A percentile compares a stretch with the other conserved stretches of the same genome.
These are phyloP conservation scores for Aselliscus stoliczkanus DNA, from an alignment of 2,797 vertebrate genomes.

Conservation along the genomic window DNA sequence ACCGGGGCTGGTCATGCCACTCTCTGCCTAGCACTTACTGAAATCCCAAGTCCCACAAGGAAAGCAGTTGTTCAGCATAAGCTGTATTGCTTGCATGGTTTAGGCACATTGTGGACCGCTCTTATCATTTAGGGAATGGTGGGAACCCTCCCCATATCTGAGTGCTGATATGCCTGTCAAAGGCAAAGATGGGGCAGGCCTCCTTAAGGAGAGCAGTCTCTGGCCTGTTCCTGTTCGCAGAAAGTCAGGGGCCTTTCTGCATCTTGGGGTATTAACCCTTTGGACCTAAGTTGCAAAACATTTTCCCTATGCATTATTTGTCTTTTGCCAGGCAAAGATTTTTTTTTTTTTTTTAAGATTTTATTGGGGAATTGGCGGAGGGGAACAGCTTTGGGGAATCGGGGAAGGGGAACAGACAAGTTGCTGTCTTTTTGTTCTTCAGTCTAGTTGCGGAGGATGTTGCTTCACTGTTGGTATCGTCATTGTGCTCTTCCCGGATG, in stretches of 20 bases:
- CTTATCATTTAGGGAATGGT: not conserved
- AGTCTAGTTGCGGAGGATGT: too few species aligned
- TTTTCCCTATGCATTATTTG: not conserved
- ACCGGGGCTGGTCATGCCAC: accelerated
- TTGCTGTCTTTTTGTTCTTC: too few species aligned
- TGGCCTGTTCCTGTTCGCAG: too few species aligned
- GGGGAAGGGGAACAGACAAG: too few species aligned
- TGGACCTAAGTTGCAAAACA: not conserved
- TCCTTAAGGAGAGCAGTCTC: not conserved
- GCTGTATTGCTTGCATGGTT: not conserved
- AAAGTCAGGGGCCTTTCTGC: too few species aligned
- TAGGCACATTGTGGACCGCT: not conserved
- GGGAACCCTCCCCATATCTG: not conserved
- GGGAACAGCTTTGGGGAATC: too few species aligned
- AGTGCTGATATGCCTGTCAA: not conserved
- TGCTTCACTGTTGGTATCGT: too few species aligned
- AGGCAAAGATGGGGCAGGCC: not conserved
- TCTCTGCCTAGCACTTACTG: too few species aligned
- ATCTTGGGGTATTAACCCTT: too few species aligned
- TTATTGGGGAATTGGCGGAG: too few species aligned
- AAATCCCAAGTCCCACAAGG: not conserved
- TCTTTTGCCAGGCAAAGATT: not conserved
- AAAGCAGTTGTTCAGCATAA: not conserved
- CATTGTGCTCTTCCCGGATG: too few species aligned
- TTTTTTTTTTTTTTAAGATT: not conserved